phyloP scores from a whole-genome alignment of 2,113 vertebrate genomes.

The Nothoprocta pentlandii region DNA sequence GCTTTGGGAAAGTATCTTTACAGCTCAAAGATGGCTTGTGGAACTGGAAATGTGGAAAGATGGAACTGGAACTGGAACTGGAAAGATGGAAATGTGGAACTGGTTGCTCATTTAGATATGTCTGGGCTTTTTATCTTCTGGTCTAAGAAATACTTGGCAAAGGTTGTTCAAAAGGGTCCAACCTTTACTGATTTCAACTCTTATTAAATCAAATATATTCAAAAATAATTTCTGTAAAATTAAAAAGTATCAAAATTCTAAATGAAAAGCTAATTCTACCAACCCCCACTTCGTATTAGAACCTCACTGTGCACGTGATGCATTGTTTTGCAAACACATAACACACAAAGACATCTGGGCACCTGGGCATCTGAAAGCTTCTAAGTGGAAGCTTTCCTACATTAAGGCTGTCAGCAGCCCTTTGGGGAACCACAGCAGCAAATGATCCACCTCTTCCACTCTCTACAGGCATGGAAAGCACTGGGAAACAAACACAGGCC shows the following conservation, averaged over 20 bases:
- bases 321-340: neutral
- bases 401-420: slow-evolving; percentile 11
- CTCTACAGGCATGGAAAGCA: neutral
- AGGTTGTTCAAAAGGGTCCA: neutral
- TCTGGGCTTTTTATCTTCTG: neutral
- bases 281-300: neutral
- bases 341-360: neutral
- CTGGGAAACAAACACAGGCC: neutral
- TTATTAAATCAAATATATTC: neutral
- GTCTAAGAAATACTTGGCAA: neutral
- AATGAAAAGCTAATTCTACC: neutral
- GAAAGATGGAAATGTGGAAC: neutral
- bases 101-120: neutral
- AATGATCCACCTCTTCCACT: neutral
- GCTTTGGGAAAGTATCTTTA: neutral
- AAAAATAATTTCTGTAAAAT: neutral
- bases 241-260: neutral
- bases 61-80: too few relatives aligned
- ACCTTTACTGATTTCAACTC: neutral
- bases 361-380: slow-evolving; percentile 12
- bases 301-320: slow-evolving; percentile 21
- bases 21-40: neutral
- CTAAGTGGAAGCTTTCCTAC: neutral
- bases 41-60: neutral
- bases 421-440: slow-evolving; percentile 33